Conservation (phyloP, 2,113 vertebrate species). For the Chlorodrepanis virens region DNA sequence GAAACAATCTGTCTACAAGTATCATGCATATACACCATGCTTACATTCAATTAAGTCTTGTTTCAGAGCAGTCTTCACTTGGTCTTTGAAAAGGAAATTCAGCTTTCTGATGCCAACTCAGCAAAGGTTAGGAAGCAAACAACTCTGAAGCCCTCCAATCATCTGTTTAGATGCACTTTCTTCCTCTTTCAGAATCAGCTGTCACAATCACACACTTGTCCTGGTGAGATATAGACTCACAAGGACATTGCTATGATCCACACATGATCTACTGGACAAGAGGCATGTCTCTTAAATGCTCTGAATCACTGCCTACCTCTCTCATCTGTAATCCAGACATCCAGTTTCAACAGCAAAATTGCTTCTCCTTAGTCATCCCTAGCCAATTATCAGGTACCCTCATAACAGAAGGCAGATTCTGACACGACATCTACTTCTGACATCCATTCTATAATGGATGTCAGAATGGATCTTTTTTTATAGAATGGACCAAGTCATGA, state of each 20-base stretch:
- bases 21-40: background rate
- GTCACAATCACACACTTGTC: background rate
- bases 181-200: background rate
- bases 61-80: background rate
- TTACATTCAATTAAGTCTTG: background rate
- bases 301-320: background rate
- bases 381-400: background rate
- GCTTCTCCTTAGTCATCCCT: background rate
- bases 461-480: background rate
- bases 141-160: background rate
- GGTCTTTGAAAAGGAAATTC: background rate
- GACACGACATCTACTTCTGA: background rate
- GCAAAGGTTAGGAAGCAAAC: background rate
- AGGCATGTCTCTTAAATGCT: background rate
- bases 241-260: background rate
- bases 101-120: background rate
- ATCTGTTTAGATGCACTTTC: background rate
- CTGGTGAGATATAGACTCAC: background rate
- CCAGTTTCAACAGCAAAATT: background rate
- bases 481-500: background rate
- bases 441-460: too few relatives aligned
- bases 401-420: background rate
- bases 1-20: background rate
- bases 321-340: background rate
- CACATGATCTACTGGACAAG: background rate